Conservation (phyloP, 2,113 vertebrate genomes). For the Oreochromis spilurus region DNA sequence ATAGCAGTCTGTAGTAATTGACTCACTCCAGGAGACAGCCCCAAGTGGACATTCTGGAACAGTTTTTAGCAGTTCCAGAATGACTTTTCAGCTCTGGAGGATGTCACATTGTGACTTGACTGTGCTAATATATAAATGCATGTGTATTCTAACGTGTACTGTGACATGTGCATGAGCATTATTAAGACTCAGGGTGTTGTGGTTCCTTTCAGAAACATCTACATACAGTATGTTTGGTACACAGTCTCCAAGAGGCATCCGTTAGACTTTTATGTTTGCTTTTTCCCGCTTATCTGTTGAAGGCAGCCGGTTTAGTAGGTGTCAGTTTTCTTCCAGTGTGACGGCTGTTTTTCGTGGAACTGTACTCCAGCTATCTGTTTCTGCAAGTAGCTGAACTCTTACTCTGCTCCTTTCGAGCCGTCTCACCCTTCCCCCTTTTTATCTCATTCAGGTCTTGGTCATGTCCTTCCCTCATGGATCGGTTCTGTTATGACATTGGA, state of each 20-base stretch:
- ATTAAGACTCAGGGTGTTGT: neutral
- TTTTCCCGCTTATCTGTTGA: neutral
- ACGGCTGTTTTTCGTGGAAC: neutral
- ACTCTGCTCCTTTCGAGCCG: neutral
- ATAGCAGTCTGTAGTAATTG: neutral
- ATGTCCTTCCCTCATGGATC: conserved; percentile 13
- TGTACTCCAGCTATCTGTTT: neutral
- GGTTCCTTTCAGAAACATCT: neutral
- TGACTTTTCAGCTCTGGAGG: neutral
- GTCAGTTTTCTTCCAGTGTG: neutral
- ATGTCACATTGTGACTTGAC: neutral
- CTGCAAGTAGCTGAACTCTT: neutral
- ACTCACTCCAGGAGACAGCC: neutral
- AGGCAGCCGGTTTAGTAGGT: neutral
- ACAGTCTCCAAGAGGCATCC: neutral
- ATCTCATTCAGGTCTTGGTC: neutral
- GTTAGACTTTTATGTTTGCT: neutral
- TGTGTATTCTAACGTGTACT: neutral
- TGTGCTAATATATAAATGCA: neutral
- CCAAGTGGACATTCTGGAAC: neutral
- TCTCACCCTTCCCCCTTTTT: neutral
- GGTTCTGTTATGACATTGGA: conserved; percentile 56
- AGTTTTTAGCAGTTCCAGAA: neutral
- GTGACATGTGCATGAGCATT: neutral
- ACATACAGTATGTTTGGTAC: neutral